These are phyloP conservation scores for Neomicropteryx cornuta DNA, from an alignment of 1,140 invertebrate genomes.

Conservation along the genomic window DNA sequence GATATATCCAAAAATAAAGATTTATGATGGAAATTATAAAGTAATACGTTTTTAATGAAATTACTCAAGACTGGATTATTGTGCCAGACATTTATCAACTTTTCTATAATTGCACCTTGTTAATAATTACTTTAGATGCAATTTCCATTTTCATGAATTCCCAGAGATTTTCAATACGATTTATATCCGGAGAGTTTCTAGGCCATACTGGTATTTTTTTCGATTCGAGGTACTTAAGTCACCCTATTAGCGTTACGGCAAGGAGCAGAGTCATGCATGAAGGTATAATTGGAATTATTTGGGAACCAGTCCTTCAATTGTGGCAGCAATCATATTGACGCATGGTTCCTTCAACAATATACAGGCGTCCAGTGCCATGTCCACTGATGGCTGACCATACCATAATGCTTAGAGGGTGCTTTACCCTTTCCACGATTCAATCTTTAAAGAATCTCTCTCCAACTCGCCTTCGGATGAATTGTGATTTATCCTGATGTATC, in stretches of 20 bases:
- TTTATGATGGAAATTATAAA: no score
- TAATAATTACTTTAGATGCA: not conserved
- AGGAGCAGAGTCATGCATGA: conserved; percentile 6
- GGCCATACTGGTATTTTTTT: conserved; percentile 7
- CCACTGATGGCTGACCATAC: conserved; percentile 12
- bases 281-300: not conserved
- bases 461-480: conserved; percentile 6
- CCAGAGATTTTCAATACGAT: conserved; percentile 11
- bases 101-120: not conserved
- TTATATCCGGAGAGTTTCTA: conserved; percentile 11
- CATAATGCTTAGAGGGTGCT: conserved; percentile 11
- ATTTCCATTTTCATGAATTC: not conserved
- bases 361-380: conserved; percentile 11
- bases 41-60: not conserved
- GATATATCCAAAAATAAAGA: no score
- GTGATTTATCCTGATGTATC: conserved; percentile 4
- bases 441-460: not conserved
- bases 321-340: conserved; percentile 11
- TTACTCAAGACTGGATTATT: not conserved
- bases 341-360: conserved; percentile 16
- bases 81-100: not conserved
- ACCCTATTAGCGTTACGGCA: conserved; percentile 16
- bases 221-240: conserved; percentile 9
- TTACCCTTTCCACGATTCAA: conserved; percentile 9
- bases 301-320: conserved; percentile 13